phyloP scores from a whole-genome alignment of 2,888 invertebrate genomes.

The Anaspis maculata region DNA sequence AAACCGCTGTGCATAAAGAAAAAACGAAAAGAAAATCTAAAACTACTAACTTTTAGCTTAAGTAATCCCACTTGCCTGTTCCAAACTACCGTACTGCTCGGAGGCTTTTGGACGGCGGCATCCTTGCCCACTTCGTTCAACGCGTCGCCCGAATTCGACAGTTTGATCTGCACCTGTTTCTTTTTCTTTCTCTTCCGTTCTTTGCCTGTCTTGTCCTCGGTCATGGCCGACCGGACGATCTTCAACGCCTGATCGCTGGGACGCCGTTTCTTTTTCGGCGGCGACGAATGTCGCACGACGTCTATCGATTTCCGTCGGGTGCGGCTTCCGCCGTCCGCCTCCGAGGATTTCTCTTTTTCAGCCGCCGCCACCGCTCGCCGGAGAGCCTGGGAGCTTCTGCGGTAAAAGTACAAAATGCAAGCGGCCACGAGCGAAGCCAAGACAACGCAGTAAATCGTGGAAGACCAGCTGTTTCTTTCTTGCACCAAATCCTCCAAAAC shows the following conservation, averaged over 20 bases:
- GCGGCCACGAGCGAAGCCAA: conserved; percentile 45
- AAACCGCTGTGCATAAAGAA: too few species aligned
- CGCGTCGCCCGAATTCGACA: conserved; percentile 28
- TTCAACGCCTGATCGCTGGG: conserved; percentile 68
- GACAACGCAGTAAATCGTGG: conserved; percentile 49
- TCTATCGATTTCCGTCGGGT: conserved; percentile 62
- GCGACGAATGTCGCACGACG: conserved; percentile 49
- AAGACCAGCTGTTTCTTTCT: conserved; percentile 58
- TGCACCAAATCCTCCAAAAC: conserved; percentile 52
- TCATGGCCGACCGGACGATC: conserved; percentile 36
- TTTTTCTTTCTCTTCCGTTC: conserved; percentile 16
- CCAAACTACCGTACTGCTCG: conserved; percentile 16
- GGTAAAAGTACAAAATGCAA: conserved; percentile 32
- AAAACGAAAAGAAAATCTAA: too few species aligned
- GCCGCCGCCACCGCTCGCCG: conserved; percentile 32
- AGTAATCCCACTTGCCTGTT: conserved; percentile 20
- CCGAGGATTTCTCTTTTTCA: too few species aligned
- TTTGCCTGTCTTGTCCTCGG: conserved; percentile 9
- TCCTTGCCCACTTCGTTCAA: conserved; percentile 20
- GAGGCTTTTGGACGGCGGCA: too few species aligned
- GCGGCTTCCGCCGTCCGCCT: conserved; percentile 22
- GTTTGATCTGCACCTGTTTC: conserved; percentile 17
- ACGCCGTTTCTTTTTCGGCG: conserved; percentile 53
- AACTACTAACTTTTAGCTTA: too few species aligned
- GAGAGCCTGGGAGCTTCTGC: background rate